These are phyloP conservation scores for Amphiprion clarkii DNA, from an alignment of 2,797 vertebrate genomes.

Conservation along the genomic window DNA sequence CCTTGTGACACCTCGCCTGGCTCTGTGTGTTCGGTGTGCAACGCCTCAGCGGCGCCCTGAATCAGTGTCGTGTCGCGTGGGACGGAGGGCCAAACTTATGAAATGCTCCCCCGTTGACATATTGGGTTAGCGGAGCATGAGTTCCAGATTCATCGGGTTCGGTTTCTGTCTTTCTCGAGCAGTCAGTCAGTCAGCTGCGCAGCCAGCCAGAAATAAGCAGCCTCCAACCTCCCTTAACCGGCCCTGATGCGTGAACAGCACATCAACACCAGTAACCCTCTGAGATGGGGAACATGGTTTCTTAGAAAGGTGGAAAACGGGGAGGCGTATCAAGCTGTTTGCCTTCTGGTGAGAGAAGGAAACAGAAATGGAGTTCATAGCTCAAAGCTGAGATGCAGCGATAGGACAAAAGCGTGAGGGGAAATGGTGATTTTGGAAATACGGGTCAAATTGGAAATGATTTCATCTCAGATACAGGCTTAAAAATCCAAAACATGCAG, in stretches of 20 bases:
- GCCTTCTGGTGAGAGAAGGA: constrained; percentile 18
- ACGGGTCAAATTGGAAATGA: background rate
- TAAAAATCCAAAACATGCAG: background rate
- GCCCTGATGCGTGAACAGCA: constrained; percentile 46
- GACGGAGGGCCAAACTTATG: constrained; percentile 41
- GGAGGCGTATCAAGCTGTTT: constrained; percentile 23
- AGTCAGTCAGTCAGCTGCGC: constrained; percentile 45
- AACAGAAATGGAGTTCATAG: constrained; percentile 3
- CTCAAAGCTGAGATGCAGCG: background rate
- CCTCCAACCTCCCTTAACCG: constrained; percentile 31
- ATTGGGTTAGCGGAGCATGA: constrained; percentile 54
- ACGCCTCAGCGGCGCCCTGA: constrained; percentile 29
- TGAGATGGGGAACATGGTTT: constrained; percentile 35
- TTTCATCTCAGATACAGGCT: background rate
- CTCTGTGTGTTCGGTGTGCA: constrained; percentile 16
- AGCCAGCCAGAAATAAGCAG: constrained; percentile 38
- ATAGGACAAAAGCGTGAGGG: background rate
- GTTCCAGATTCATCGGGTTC: constrained; percentile 34
- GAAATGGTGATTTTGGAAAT: background rate
- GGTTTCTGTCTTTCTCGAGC: constrained; percentile 29
- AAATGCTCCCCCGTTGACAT: constrained; percentile 48
- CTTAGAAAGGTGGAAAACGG: constrained; percentile 35
- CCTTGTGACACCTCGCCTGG: constrained; percentile 37
- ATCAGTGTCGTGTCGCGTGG: constrained; percentile 28
- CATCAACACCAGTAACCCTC: constrained; percentile 52